Percentiles rank a stretch among this genome's conserved stretches.
Evolutionary conservation across 1,140 invertebrate species (phyloP).

Genomic region (Monochamus saltuarius): DNA sequence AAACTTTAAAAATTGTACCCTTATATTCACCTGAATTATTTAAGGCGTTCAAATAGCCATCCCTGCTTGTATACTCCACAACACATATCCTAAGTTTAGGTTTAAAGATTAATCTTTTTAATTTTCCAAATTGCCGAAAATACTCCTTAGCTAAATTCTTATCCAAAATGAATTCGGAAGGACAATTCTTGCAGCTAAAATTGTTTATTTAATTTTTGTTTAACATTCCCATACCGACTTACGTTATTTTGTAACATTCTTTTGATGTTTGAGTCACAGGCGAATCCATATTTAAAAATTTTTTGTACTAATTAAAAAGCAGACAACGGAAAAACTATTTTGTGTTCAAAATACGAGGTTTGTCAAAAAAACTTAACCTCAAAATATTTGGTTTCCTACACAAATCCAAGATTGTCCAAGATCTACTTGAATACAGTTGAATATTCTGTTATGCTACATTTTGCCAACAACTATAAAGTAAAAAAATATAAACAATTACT

Average conservation of each 20-base stretch:
- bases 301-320: no score
- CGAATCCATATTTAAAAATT: no score
- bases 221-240: neutral
- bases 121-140: constrained; percentile 65
- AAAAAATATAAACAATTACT: no score
- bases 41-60: constrained; percentile 59
- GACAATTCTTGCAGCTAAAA: constrained; percentile 63
- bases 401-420: no score
- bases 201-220: constrained; percentile 1
- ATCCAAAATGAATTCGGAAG: constrained; percentile 61
- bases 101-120: constrained; percentile 61
- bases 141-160: constrained; percentile 62
- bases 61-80: constrained; percentile 61
- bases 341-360: no score
- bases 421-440: neutral
- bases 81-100: constrained; percentile 61
- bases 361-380: no score
- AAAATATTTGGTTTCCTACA: no score
- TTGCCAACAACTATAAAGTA: no score
- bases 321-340: no score
- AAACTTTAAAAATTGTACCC: constrained; percentile 61
- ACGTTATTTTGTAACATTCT: constrained; percentile 8
- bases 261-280: neutral
- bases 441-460: neutral
- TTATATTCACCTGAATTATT: constrained; percentile 60